Base-by-base conservation (phyloP, 2,113 vertebrate species). In the Gobiocypris rarus region DNA sequence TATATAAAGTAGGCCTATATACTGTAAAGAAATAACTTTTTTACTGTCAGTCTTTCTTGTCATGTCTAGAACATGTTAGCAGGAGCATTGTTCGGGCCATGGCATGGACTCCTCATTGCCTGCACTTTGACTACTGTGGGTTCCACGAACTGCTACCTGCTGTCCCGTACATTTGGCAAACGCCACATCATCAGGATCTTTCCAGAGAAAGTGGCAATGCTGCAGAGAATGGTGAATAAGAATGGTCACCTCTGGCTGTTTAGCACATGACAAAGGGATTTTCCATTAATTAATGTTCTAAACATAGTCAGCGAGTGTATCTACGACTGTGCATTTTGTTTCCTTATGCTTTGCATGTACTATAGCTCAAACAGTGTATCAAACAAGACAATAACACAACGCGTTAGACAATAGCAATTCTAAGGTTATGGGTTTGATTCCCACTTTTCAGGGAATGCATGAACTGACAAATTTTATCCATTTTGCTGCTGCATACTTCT, bases 31-130 rank as follows among this genome's bases (percentile, higher is more conserved):
- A 48, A 13, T 11, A 13, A 48, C 45, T 11, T 13, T 48, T 13
- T 65, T 14, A 65, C 14, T 17, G 28, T 65, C 28, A 65, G 1
- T 54, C 4, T 58, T n/a, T 81, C 22, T 75, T 70, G 24, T 74
- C 9, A 31, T 77, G 38, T 76, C 54, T 92, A 99, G 97, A 99
- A 99, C 58, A 95, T 99, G 83, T 88, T 99, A 31, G 97, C 95
- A 0, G 98, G 98, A 1, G 98, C 98, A 0, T 93, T 99, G 38
- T 99, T 99, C 0, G 98, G 98, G 13, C 96, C 97, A 0, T 99
- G 98, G 98, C 90, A 92, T 1, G 98, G 97, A 26, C 94, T 99
- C 81, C 73, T 92, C 31, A 89, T 99, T 56, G 97, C 96, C 91
- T 99, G 96, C 0, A 78, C 93, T 43, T 92, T 99, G 54, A 94